Evolutionary conservation across 1,140 invertebrate genomes (phyloP).

Genomic region (Melipona quadrifasciata): DNA sequence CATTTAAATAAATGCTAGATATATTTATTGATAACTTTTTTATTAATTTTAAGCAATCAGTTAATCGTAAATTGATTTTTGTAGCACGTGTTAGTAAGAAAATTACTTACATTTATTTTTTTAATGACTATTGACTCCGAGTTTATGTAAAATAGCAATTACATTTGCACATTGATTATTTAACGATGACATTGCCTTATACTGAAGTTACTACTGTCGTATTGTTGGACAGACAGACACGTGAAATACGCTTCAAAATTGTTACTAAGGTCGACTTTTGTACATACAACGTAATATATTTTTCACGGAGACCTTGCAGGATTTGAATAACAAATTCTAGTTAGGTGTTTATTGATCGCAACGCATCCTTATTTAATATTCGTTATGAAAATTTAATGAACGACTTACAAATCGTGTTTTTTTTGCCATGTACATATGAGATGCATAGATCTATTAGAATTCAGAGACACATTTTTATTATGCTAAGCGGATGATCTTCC

Average conservation of each 20-base stretch:
- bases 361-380: neutral
- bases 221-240: neutral
- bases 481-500: neutral
- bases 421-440: neutral
- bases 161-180: neutral
- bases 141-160: neutral
- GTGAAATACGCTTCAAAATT: conserved; percentile 12
- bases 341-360: neutral
- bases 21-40: neutral
- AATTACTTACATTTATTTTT: no score
- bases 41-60: neutral
- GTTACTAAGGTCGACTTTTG: conserved; percentile 43
- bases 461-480: neutral
- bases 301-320: neutral
- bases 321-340: conserved; percentile 64
- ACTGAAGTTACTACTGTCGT: neutral
- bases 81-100: no score
- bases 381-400: neutral
- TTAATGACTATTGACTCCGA: neutral
- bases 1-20: neutral
- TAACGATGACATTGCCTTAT: neutral
- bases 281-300: conserved; percentile 12
- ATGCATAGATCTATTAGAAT: neutral
- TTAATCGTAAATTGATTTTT: neutral
- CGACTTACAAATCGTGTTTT: neutral